phyloP scores from a whole-genome alignment of 2,113 vertebrate species.

The Pterocles gutturalis region DNA sequence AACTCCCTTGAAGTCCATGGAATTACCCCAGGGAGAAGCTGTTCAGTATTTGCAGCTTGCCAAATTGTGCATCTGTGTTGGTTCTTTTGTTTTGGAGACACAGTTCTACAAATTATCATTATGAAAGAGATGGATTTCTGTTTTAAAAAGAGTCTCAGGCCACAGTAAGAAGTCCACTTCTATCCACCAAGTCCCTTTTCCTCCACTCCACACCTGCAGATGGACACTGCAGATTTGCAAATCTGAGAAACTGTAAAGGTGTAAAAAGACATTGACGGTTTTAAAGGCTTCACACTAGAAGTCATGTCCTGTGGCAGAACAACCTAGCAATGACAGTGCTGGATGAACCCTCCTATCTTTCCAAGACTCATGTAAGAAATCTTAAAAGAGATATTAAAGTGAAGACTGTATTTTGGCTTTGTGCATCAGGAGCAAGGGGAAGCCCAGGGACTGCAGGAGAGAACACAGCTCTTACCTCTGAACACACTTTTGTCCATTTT shows the following conservation, averaged over 20 bases:
- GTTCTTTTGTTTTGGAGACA: slow-evolving; percentile 60
- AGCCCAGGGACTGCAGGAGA: background rate
- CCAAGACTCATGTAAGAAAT: background rate
- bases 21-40: slow-evolving; percentile 15
- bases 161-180: background rate
- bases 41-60: background rate
- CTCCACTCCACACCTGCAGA: background rate
- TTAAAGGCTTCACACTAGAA: background rate
- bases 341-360: background rate
- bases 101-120: background rate
- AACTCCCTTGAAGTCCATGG: slow-evolving; percentile 18
- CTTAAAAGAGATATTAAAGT: background rate
- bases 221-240: background rate
- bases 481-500: background rate
- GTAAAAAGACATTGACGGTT: background rate
- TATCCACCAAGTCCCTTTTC: background rate
- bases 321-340: background rate
- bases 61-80: slow-evolving; percentile 55
- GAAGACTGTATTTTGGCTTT: background rate
- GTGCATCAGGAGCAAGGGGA: background rate
- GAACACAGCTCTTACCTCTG: background rate
- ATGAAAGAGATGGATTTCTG: background rate
- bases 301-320: background rate
- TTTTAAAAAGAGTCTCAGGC: background rate
- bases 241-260: background rate